These are phyloP conservation scores for Pseudomyrmex sp. DNA, from an alignment of 1,140 invertebrate genomes.

Conservation along the genomic window DNA sequence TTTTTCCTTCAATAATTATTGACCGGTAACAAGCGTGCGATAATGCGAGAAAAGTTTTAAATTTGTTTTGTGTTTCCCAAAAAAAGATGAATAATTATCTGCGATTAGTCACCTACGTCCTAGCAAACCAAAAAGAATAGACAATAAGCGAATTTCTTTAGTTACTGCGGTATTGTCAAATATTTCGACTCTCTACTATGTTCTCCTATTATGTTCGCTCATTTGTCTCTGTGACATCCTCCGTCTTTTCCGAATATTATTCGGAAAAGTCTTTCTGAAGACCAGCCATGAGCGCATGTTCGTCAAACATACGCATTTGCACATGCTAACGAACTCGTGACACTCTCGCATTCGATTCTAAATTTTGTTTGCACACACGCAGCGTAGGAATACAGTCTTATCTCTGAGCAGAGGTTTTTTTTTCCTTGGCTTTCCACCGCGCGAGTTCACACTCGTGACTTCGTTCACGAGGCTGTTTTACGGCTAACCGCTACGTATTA, in stretches of 20 bases:
- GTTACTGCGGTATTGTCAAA: too few relatives aligned
- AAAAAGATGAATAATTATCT: too few relatives aligned
- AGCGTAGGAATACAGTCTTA: background rate
- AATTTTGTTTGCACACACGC: too few relatives aligned
- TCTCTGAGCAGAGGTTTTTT: too few relatives aligned
- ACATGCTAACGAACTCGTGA: background rate
- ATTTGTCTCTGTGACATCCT: too few relatives aligned
- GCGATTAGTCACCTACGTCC: too few relatives aligned
- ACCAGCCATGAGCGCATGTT: background rate
- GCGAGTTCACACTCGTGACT: slow-evolving; percentile 39
- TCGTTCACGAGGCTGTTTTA: background rate
- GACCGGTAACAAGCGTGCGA: background rate
- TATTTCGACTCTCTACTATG: too few relatives aligned
- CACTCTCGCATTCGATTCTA: background rate
- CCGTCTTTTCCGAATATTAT: too few relatives aligned
- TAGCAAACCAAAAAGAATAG: too few relatives aligned
- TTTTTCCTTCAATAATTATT: background rate
- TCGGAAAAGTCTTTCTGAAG: background rate
- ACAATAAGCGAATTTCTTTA: too few relatives aligned
- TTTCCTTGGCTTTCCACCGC: background rate
- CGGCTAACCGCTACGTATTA: slow-evolving; percentile 10
- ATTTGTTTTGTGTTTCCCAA: background rate
- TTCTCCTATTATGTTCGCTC: too few relatives aligned
- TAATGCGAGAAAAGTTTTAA: background rate
- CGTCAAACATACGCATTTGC: background rate